phyloP scores from a whole-genome alignment of 1,140 invertebrate genomes.

The Sinonovacula constricta region DNA sequence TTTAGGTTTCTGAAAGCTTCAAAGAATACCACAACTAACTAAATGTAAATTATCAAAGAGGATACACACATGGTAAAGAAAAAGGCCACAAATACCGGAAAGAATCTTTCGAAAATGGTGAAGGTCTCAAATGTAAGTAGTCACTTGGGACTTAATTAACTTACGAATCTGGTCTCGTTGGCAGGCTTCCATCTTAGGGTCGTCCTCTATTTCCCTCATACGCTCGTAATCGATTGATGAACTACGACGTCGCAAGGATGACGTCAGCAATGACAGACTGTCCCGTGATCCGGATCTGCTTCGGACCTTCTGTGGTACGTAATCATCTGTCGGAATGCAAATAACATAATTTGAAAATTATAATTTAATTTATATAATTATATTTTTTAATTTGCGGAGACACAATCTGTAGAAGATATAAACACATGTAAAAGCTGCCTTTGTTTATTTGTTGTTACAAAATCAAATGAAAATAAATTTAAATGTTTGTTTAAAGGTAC shows the following conservation, averaged over 20 bases:
- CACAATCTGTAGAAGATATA: neutral
- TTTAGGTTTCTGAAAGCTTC: too few species aligned
- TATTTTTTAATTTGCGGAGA: too few species aligned
- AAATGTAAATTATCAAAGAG: too few species aligned
- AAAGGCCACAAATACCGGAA: too few species aligned
- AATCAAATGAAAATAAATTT: too few species aligned
- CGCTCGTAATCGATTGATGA: slow-evolving; percentile 26
- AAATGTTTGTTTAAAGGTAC: too few species aligned
- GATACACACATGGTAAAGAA: too few species aligned
- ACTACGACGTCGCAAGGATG: neutral
- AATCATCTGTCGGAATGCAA: slow-evolving; percentile 54
- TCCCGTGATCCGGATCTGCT: slow-evolving; percentile 58
- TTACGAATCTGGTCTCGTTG: slow-evolving; percentile 40
- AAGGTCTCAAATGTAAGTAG: neutral
- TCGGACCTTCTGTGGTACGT: slow-evolving; percentile 38
- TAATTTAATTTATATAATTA: too few species aligned
- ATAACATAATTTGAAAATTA: neutral
- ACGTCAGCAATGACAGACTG: slow-evolving; percentile 35
- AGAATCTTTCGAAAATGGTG: too few species aligned
- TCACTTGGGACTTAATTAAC: neutral
- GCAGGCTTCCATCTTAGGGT: neutral
- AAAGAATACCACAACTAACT: too few species aligned
- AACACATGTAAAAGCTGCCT: too few species aligned
- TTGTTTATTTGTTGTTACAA: too few species aligned
- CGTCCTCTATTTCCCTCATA: neutral